Evolutionary conservation across 2,888 invertebrate genomes (phyloP).

Genomic region (Monochamus alternatus): DNA sequence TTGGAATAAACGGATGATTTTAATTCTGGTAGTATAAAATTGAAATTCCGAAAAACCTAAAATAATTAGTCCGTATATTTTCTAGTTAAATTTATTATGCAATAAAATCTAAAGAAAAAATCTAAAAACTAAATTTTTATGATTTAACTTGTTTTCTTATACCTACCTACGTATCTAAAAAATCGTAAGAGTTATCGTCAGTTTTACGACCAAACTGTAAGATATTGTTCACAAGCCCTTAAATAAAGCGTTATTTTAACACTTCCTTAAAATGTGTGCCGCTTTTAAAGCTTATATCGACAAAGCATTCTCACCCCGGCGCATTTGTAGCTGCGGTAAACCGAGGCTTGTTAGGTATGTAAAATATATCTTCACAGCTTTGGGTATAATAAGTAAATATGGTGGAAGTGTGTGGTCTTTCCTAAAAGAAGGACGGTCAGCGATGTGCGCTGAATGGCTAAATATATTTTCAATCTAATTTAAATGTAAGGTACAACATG

Average conservation of each 20-base stretch:
- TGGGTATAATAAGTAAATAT: background rate
- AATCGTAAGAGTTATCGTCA: too few relatives aligned
- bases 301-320: background rate
- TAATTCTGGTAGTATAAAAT: too few relatives aligned
- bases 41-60: too few relatives aligned
- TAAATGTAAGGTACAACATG: background rate
- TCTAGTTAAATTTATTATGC: too few relatives aligned
- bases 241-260: background rate
- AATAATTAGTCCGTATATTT: too few relatives aligned
- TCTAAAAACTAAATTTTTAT: too few relatives aligned
- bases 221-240: too few relatives aligned
- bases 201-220: too few relatives aligned
- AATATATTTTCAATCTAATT: background rate
- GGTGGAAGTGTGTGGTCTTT: background rate
- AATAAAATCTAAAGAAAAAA: too few relatives aligned
- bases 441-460: background rate
- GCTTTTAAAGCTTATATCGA: background rate
- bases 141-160: too few relatives aligned
- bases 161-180: too few relatives aligned
- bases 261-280: background rate
- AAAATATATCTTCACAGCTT: conserved; percentile 1
- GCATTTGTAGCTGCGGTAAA: background rate
- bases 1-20: too few relatives aligned
- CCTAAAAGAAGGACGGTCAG: background rate
- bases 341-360: background rate